Evolutionary conservation across 64 coral and sea anemone species (phyloP).

Genomic region (Anthopleura sola): DNA sequence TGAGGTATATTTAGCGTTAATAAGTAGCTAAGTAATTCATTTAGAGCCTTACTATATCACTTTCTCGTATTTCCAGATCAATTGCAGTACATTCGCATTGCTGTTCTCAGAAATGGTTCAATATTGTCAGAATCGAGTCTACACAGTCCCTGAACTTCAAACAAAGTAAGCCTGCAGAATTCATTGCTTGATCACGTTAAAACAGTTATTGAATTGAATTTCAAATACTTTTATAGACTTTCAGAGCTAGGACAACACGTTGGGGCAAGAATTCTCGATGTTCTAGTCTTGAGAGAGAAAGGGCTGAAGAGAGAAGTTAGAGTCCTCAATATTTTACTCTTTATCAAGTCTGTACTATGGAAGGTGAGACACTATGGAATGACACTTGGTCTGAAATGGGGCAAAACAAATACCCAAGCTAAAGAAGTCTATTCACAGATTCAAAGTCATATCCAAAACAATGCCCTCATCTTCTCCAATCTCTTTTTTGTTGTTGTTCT

Average conservation of each 20-base stretch:
- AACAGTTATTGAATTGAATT: not conserved
- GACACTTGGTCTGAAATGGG: too few species aligned
- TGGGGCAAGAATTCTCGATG: slow-evolving; percentile 92
- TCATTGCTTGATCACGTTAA: not conserved
- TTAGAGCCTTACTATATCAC: not conserved
- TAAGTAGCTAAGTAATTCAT: not conserved
- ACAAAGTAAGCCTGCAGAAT: slow-evolving; percentile 71
- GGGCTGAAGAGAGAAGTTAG: slow-evolving; percentile 86
- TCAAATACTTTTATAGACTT: slow-evolving; percentile 51
- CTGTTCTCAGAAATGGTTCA: slow-evolving; percentile 98
- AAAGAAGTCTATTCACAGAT: too few species aligned
- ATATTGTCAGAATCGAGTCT: slow-evolving; percentile 97
- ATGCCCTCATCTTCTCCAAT: too few species aligned
- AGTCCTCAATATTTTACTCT: slow-evolving; percentile 88
- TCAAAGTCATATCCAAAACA: too few species aligned
- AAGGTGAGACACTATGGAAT: too few species aligned
- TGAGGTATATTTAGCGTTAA: slow-evolving; percentile 42
- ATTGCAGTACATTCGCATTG: slow-evolving; percentile 90
- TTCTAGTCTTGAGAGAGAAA: slow-evolving; percentile 89
- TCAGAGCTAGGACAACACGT: slow-evolving; percentile 95
- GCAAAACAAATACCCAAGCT: too few species aligned
- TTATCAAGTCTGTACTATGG: slow-evolving; percentile 96
- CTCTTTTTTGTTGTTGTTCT: slow-evolving; percentile 7
- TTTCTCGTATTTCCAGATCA: slow-evolving; percentile 63
- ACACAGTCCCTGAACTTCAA: slow-evolving; percentile 94